Evolutionary conservation across 2,797 vertebrate genomes (phyloP), one percentile per base, ranked within the genome.

Genomic region (Pyrocephalus nanus): DNA sequence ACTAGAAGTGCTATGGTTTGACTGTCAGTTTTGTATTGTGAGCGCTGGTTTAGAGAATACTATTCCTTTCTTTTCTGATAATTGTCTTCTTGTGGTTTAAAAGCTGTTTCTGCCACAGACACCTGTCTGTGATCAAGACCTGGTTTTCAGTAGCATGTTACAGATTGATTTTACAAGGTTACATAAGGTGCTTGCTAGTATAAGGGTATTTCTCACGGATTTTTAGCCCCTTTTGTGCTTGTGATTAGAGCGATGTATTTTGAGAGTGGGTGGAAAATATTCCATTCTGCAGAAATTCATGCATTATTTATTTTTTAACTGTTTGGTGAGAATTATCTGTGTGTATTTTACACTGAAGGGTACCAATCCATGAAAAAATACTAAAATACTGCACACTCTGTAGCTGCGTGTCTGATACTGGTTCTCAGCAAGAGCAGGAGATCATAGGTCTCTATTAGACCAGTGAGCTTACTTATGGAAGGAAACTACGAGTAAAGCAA

Each of bases 401-500:
- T 25, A 74, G n/a, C 47, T 79, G 12, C 23, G 6, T 62, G 54
- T 17, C 58, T 87, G 50, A 22, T 69, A 18, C 7, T 50, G 7
- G 4, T 51, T 62, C 27, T 36, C 10, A 22, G 25, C 18, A 58
- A 42, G 54, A 66, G 38, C 4, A 82, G 32, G 22, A 27, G 29
- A 21, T 45, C 42, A 43, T 8, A 76, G 12, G 5, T 36, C 11
- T 80, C 38, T 36, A 4, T 6, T 20, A 36, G 7, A 18, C 27
- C 18, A 45, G 16, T 36, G 74, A n/a, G 22, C 42, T 69, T 71
- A 27, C 25, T 55, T 21, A 19, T 5, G 3, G 45, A 29, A 55
- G 30, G 45, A 43, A 74, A 32, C 17, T 18, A 22, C 0, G 0
- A 51, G n/a, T 11, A 36, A 8, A 36, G 30, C 30, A 42, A 12